Percentiles rank a stretch among this genome's conserved stretches.
phyloP scores from a whole-genome alignment of 2,888 invertebrate genomes.

The Rhamnusium bicolor region DNA sequence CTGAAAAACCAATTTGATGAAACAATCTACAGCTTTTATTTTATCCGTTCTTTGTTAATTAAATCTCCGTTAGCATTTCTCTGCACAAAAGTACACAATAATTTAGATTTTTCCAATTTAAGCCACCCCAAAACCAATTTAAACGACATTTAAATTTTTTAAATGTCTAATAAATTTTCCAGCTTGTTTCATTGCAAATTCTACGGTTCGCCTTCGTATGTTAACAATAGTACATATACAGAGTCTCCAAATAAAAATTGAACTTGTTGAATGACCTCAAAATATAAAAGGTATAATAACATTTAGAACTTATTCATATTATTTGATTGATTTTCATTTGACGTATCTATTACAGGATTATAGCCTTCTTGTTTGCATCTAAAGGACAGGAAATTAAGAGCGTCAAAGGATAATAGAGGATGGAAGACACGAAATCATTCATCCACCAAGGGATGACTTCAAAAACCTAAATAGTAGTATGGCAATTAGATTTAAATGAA shows the following conservation, averaged over 20 bases:
- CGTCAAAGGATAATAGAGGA: background rate
- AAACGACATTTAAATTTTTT: background rate
- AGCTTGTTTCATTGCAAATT: background rate
- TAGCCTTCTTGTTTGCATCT: background rate
- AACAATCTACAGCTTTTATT: background rate
- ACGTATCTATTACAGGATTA: background rate
- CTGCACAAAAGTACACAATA: background rate
- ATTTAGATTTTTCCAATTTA: background rate
- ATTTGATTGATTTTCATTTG: background rate
- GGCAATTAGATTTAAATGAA: background rate
- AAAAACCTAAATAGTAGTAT: background rate
- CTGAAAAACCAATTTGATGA: background rate
- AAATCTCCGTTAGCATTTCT: background rate
- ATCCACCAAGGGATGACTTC: background rate
- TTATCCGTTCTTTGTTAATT: background rate
- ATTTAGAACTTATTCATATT: background rate
- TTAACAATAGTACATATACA: background rate
- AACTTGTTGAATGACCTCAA: background rate
- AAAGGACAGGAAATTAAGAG: background rate
- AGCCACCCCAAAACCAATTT: background rate
- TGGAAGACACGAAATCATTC: background rate
- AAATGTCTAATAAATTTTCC: background rate
- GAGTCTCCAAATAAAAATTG: background rate
- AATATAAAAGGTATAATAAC: background rate
- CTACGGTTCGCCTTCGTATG: background rate